Evolutionary conservation across 2,888 invertebrate genomes (phyloP), one percentile per base, ranked within the genome.

Genomic region (Neoscelio sp.): DNA sequence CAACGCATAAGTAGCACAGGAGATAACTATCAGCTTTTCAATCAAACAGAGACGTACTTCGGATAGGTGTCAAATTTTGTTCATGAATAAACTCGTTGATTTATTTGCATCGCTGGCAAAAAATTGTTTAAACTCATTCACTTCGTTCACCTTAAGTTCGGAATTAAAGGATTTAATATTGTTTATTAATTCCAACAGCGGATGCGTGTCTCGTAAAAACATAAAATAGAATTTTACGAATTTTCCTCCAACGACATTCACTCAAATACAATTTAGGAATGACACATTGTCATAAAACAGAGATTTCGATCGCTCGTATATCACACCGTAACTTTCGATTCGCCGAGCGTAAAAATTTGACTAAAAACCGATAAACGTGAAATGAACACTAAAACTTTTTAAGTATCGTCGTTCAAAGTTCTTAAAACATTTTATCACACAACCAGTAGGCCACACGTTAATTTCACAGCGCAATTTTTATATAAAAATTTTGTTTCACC

Each of bases 201-300:
- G 20, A 0, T 23, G 17, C 40, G 2, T 15, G 18, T 58, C 10
- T 58, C 23, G 42, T 58, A 58, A 42, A 44, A 60, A 46, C 30
- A 5, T 33, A 46, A 42, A 60, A 33, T 46, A 20, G 8, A 35
- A 35, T 48, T 64, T 35, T 10, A 35, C 26, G 23, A 35, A 38
- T 26, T 7, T 17, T 33, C 48, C 23, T 48, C 26, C 38, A 35
- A 15, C n/a, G n/a, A 33, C 6, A 13, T 23, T 33, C 46, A 20
- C 35, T 48, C 26, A 33, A 62, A 62, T 62, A 13, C 13, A 17
- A 44, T 58, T 44, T 60, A 60, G 17, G 46, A 60, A 18, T 35
- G 44, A 44, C 20, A 35, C 44, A 60, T 60, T 46, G 60, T 60
- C 46, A 60, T 46, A 46, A 60, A 46, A 46, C 33, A 20, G 44